Base-by-base conservation (phyloP, 2,888 invertebrate genomes). In the Iphiclides podalirius region DNA sequence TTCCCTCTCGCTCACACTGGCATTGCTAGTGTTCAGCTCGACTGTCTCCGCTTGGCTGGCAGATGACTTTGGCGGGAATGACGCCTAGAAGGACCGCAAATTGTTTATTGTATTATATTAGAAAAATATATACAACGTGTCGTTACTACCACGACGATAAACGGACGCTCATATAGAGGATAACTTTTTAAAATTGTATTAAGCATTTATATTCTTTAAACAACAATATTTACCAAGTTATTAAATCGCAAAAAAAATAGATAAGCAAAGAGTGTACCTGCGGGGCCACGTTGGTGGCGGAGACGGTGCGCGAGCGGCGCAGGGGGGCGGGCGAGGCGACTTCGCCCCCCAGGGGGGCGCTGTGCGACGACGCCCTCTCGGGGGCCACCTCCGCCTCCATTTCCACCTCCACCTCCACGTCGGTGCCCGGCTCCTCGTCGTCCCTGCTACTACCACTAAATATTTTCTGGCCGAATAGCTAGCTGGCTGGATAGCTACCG, bases 331-430 rank as follows among this genome's bases (percentile, higher is more conserved):
- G 70, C 0, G 69, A 64, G 0, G 49, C 47, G 28, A 62, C 67
- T 8, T 58, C 64, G 28, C 61, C 62, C 13, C 67, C 70, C 1
- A 66, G 77, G 0, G 87, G 87, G 0, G 87, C 86, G 47, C 86
- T 86, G 56, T 81, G 81, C 0, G 84, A 70, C 0, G 85, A 84
- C 1, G 77, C 75, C 0, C 74, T 79, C 59, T 86, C 87, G 0
- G 86, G 86, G 0, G 85, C 84, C 12, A 85, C 66, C 0, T 86
- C 85, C 1, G 80, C 78, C 31, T 80, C 75, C 47, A 82, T 82
- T 0, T 61, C 70, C 0, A 73, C 73, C 4, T 81, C 82, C 0
- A 52, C 67, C 51, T 85, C 82, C 0, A 54, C 61, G 33, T 82
- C 79, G 0, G 78, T 71, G 1, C 52, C 59, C 2, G 66, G 64